Evolutionary conservation across 2,113 vertebrate species (phyloP).

Genomic region (Thunnus thynnus): DNA sequence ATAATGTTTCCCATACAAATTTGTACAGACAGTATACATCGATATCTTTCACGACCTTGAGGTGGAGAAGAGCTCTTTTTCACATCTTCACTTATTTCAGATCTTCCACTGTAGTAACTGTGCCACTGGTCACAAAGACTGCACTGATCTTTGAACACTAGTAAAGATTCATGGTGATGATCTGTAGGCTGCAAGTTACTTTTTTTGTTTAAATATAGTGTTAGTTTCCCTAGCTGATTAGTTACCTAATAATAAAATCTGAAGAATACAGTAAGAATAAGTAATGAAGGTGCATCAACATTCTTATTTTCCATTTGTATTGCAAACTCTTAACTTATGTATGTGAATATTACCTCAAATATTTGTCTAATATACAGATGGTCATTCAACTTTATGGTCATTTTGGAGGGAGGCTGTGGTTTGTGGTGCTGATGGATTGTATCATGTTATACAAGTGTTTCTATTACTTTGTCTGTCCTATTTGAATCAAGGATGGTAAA

Average conservation of each 20-base stretch:
- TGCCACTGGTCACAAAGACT: not conserved
- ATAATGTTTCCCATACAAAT: not conserved
- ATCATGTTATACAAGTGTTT: too few species aligned
- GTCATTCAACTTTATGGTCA: too few species aligned
- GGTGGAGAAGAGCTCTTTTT: not conserved
- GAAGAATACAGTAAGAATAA: not conserved
- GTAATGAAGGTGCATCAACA: not conserved
- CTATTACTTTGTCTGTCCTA: too few species aligned
- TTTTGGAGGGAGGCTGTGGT: too few species aligned
- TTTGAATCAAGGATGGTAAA: too few species aligned
- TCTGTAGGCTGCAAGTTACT: not conserved
- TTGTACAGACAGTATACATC: not conserved
- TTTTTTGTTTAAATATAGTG: not conserved
- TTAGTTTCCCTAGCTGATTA: not conserved
- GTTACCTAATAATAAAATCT: too few species aligned
- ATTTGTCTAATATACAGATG: too few species aligned
- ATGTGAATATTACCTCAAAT: too few species aligned
- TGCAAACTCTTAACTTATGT: too few species aligned
- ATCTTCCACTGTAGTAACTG: not conserved
- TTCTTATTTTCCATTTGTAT: not conserved
- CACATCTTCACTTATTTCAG: not conserved
- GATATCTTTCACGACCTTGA: not conserved
- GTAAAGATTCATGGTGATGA: not conserved
- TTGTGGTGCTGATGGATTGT: too few species aligned
- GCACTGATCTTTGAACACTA: not conserved